Evolutionary conservation across 1,140 invertebrate genomes (phyloP).

Genomic region (Dreissena rostriformis): DNA sequence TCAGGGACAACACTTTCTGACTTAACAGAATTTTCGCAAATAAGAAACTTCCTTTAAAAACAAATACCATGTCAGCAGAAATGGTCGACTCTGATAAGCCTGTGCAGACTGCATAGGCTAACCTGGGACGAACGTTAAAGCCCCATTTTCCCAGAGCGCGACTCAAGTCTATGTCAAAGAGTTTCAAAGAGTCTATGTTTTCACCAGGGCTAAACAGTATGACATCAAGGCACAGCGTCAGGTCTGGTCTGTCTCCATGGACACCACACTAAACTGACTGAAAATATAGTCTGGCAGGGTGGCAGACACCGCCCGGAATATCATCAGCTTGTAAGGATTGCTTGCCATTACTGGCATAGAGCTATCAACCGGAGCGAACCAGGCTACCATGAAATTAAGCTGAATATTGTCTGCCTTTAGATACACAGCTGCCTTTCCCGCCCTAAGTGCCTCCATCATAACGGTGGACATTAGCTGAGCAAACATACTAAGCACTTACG

Average conservation of each 20-base stretch:
- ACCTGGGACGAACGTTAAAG: too few species aligned
- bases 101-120: too few species aligned
- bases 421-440: conserved; percentile 70
- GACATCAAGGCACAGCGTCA: conserved; percentile 73
- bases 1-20: too few species aligned
- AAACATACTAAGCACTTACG: conserved; percentile 74
- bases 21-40: too few species aligned
- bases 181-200: too few species aligned
- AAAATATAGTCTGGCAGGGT: conserved; percentile 72
- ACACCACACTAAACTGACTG: conserved; percentile 75
- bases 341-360: conserved; percentile 64
- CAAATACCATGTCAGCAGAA: too few species aligned
- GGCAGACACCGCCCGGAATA: conserved; percentile 72
- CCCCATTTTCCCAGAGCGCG: too few species aligned
- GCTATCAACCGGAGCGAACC: conserved; percentile 67
- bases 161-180: not conserved
- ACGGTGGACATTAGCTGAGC: conserved; percentile 75
- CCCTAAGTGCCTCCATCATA: conserved; percentile 70
- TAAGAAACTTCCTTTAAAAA: too few species aligned
- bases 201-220: conserved; percentile 79
- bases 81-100: too few species aligned
- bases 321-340: conserved; percentile 73
- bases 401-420: conserved; percentile 75
- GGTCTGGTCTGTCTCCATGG: conserved; percentile 74
- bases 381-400: conserved; percentile 67